phyloP scores from a whole-genome alignment of 2,113 vertebrate species.

The Cochlearius cochlearius region DNA sequence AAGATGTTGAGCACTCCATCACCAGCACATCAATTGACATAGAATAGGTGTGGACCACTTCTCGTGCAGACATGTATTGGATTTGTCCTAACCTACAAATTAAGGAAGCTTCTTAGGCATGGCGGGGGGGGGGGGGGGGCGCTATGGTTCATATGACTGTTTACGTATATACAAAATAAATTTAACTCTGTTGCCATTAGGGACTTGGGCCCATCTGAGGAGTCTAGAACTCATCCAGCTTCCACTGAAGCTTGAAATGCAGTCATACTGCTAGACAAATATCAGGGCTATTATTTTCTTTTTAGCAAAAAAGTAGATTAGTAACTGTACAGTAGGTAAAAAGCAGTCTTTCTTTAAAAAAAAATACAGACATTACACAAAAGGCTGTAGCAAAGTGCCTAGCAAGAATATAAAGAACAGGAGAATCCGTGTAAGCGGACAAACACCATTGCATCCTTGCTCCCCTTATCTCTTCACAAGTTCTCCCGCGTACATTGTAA shows the following conservation, averaged over 20 bases:
- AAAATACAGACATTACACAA: conserved; percentile 33
- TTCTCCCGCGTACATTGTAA: not conserved
- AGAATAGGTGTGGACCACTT: not conserved
- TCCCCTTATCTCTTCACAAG: not conserved
- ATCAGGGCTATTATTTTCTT: not conserved
- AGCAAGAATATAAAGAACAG: conserved; percentile 30
- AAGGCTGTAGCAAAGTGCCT: conserved; percentile 56
- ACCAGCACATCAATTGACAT: not conserved
- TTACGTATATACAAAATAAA: conserved; percentile 29
- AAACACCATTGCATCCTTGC: not conserved
- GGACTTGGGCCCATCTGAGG: not conserved
- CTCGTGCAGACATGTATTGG: not conserved
- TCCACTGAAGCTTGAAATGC: not conserved
- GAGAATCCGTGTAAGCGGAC: not conserved
- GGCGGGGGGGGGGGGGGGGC: not conserved
- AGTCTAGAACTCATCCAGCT: not conserved
- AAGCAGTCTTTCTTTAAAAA: conserved; percentile 42
- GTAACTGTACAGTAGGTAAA: conserved; percentile 57
- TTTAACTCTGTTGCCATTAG: not conserved
- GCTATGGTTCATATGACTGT: not conserved
- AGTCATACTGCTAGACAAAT: not conserved
- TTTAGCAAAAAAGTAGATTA: conserved; percentile 46
- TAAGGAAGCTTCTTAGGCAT: not conserved
- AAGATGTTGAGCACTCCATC: not conserved
- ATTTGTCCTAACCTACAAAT: not conserved